Evolutionary conservation across 92 coral and sea anemone species (phyloP), one percentile per base, ranked within the genome.

Genomic region (Heliopora coerulea): DNA sequence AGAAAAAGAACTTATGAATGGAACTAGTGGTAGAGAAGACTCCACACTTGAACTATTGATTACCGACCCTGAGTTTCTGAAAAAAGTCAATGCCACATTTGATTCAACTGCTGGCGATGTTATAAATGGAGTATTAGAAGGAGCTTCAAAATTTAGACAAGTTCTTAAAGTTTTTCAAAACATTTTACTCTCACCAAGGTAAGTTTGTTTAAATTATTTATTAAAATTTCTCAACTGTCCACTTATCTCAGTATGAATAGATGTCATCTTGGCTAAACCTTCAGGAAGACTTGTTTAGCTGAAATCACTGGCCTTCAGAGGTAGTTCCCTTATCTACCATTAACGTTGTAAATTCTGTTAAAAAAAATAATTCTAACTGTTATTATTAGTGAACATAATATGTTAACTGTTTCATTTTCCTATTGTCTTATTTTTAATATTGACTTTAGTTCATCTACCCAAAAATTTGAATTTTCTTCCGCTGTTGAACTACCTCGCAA

Each of bases 101-200:
- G 89, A 86, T 54, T 62, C 72, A 33, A 88, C 88, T 13, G 86
- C 82, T 35, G 63, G 57, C 17, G 87, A 86, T 11, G 96, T 95
- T 32, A 41, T 82, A 40, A 96, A 90, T 57, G 99, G 96, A 21
- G 65, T 95, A 67, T 70, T 95, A 35, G 99, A 95, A 63, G 96
- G 95, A 31, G 99, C 99, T 21, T 95, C 99, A 59, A 85, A 87
- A 49, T 82, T 89, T 24, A 80, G 96, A 65, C 96, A 89, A 64
- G 79, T 95, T 44, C 88, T 95, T 14, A 78, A 91, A 58, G 89
- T 95, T 23, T 58, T 89, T 15, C 86, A 84, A 68, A 90, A 91
- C 85, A 59, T 95, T 48, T 25, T 90, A 9, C 49, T 60, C 62
- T 77, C 79, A 27, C 73, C 81, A 32, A 80, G 99, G 99, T 95